Evolutionary conservation across 1,140 invertebrate genomes (phyloP).

Genomic region (Pseudachorutes palmiensis): DNA sequence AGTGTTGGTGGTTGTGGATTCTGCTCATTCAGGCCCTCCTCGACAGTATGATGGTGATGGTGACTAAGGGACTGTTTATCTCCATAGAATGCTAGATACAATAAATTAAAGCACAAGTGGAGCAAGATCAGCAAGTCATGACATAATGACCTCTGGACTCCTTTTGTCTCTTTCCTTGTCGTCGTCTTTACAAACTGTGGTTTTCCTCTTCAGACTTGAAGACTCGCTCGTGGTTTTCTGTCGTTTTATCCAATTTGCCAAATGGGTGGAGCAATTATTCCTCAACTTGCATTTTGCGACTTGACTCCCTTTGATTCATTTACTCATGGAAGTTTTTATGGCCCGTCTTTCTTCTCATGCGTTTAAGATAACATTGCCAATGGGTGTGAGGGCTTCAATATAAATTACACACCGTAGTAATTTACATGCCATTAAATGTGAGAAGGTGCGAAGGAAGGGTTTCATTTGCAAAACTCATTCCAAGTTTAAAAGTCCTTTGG

Average conservation of each 20-base stretch:
- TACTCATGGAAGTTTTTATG: too few relatives aligned
- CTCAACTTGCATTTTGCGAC: too few relatives aligned
- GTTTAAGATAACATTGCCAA: too few relatives aligned
- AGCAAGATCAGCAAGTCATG: neutral
- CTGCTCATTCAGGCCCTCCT: neutral
- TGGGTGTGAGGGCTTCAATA: neutral
- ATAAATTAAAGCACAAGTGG: neutral
- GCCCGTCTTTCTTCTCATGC: too few relatives aligned
- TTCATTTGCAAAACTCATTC: too few relatives aligned
- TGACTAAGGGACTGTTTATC: neutral
- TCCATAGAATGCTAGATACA: neutral
- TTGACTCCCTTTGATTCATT: too few relatives aligned
- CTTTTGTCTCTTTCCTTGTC: neutral
- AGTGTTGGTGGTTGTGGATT: neutral
- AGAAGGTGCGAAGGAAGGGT: too few relatives aligned
- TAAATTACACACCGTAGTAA: neutral
- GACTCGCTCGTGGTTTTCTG: neutral
- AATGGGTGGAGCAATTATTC: neutral
- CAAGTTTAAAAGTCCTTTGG: too few relatives aligned
- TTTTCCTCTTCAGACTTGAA: neutral
- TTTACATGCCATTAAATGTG: neutral
- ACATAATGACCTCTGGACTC: neutral
- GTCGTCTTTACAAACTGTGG: neutral
- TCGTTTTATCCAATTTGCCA: neutral
- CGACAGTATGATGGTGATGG: neutral